Evolutionary conservation across 1,140 invertebrate species (phyloP).

Genomic region (Tetraneura akinire): DNA sequence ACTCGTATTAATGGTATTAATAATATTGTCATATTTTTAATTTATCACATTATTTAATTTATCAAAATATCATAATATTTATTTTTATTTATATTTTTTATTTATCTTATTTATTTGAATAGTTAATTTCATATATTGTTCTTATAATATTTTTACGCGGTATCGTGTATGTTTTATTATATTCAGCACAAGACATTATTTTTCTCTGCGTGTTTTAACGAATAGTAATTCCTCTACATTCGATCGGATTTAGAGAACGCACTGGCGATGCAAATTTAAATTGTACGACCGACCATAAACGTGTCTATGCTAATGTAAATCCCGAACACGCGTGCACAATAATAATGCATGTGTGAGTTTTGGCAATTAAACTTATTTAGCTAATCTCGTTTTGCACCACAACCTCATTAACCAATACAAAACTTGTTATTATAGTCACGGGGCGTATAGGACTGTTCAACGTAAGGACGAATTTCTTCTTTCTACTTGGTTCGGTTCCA

Average conservation of each 20-base stretch:
- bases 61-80: too few relatives aligned
- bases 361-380: constrained; percentile 48
- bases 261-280: neutral
- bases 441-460: neutral
- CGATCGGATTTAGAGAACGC: neutral
- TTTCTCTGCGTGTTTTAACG: too few relatives aligned
- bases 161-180: too few relatives aligned
- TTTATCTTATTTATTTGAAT: too few relatives aligned
- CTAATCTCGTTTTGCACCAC: constrained; percentile 41
- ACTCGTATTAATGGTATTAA: too few relatives aligned
- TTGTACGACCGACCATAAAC: neutral
- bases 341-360: neutral
- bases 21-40: too few relatives aligned
- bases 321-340: neutral
- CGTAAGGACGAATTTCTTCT: neutral
- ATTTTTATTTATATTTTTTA: too few relatives aligned
- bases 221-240: neutral
- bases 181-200: too few relatives aligned
- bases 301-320: neutral
- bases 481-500: constrained; percentile 27
- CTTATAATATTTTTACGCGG: too few relatives aligned
- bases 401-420: constrained; percentile 39
- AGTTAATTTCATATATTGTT: too few relatives aligned
- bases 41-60: too few relatives aligned
- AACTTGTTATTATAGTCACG: constrained; percentile 35